Evolutionary conservation across 2,113 vertebrate species (phyloP).

Genomic region (Pseudois nayaur): DNA sequence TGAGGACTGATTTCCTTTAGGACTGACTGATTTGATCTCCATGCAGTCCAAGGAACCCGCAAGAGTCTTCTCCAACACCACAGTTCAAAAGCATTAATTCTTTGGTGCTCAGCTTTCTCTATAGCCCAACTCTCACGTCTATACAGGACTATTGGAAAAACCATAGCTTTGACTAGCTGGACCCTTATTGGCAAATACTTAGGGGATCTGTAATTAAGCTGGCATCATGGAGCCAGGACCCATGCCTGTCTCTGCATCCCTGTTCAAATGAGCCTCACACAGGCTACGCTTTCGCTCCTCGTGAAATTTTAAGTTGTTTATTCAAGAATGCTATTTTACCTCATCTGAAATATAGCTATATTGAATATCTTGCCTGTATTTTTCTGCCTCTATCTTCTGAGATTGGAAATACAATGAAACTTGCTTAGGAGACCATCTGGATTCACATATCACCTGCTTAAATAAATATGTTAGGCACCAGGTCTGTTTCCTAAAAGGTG

Average conservation of each 20-base stretch:
- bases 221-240: neutral
- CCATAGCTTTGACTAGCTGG: neutral
- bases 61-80: neutral
- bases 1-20: neutral
- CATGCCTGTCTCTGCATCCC: neutral
- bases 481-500: neutral
- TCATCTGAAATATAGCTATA: neutral
- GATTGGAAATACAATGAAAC: constrained; percentile 6
- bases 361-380: constrained; percentile 1
- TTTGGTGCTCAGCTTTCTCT: rapidly evolving
- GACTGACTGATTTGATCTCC: neutral
- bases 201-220: neutral
- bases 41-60: neutral
- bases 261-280: neutral
- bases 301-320: neutral
- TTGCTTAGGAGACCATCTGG: neutral
- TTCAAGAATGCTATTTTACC: neutral
- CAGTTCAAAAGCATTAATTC: neutral
- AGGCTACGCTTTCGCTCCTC: neutral
- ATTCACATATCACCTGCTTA: constrained; percentile 19
- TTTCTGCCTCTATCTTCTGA: neutral
- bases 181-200: neutral
- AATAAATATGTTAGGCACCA: neutral
- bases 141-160: neutral
- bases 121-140: neutral